These are phyloP conservation scores for Ophion ellenae DNA, from an alignment of 2,888 invertebrate genomes.

Conservation along the genomic window DNA sequence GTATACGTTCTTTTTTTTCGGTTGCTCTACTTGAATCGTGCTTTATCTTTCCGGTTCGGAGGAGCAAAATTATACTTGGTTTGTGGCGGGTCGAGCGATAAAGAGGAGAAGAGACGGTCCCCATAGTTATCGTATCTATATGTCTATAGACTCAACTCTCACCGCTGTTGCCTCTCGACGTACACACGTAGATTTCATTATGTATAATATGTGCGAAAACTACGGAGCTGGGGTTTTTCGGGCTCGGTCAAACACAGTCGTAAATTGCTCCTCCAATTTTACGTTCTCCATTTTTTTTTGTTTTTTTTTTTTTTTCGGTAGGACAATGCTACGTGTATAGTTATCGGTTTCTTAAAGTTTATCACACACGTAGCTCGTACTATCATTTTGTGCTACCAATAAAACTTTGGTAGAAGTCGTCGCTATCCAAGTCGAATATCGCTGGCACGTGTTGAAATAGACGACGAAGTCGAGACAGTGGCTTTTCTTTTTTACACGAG, in stretches of 20 bases:
- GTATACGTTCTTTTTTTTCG: slow-evolving; percentile 9
- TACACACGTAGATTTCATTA: slow-evolving; percentile 1
- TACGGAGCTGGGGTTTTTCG: slow-evolving; percentile 2
- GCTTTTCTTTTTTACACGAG: not conserved
- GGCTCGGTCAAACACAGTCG: not conserved
- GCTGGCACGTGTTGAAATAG: slow-evolving; percentile 1
- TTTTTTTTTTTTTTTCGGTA: not conserved
- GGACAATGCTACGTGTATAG: not conserved
- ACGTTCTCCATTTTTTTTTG: not conserved
- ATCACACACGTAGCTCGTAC: slow-evolving; percentile 21
- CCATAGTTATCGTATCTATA: slow-evolving; percentile 14
- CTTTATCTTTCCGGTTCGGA: slow-evolving; percentile 64
- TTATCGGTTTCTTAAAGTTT: slow-evolving; percentile 6
- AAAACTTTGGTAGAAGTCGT: slow-evolving; percentile 14
- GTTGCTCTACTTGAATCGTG: slow-evolving; percentile 58
- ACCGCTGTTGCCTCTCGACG: slow-evolving; percentile 11
- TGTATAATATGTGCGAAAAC: not conserved
- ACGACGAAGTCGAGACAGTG: not conserved
- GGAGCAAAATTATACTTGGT: slow-evolving; percentile 59
- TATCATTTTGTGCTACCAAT: slow-evolving; percentile 31
- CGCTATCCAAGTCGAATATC: not conserved
- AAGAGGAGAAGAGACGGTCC: slow-evolving; percentile 36
- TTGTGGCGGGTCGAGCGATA: slow-evolving; percentile 28
- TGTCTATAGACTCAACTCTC: not conserved
- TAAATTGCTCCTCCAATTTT: not conserved